Base-by-base conservation (phyloP, 2,797 vertebrate genomes). In the Rhinophrynus dorsalis region DNA sequence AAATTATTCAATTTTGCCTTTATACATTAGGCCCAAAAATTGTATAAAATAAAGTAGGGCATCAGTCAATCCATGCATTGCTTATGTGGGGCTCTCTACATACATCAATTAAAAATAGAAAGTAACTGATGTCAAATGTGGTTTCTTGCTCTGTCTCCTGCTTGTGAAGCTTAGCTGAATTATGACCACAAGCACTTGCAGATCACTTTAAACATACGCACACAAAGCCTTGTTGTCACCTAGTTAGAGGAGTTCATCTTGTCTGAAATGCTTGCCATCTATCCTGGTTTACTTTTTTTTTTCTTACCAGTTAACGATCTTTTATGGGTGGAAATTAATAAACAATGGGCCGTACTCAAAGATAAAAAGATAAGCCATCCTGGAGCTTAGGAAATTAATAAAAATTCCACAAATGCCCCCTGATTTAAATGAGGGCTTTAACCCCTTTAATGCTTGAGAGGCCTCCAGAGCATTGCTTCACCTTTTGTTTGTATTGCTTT, bases 121-220 rank as follows among this genome's bases (percentile, higher is more conserved):
- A 60, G 55, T 24, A 13, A 73, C 30, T 73, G 62, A 73, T 73
- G 62, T 73, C 62, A 66, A 59, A 65, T 67, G 70, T 67, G 70
- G 70, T 73, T 73, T 66, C 51, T 38, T 35, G 58, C 8, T 67
- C 26, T 66, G 37, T 55, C 32, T 59, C 32, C 20, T 54, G 37
- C 50, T 52, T 60, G 55, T 59, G 67, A 38, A 60, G 23, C 69
- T 32, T 51, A 59, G 60, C 52, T 65, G 37, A 58, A 38, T 18
- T n/a, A 35, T 60, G 29, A 73, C 70, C 70, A 60, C 70, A 73
- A 67, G 20, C 55, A 67, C 54, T 65, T 55, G 59, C 61, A 60
- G 37, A 8, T 73, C 62, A 59, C 62, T 65, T 51, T n/a, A 50
- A 54, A 56, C 55, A 60, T 42, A 73, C 55, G 56, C 62, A 73